Evolutionary conservation across 2,113 vertebrate species (phyloP), one percentile per base, ranked within the genome.

Genomic region (Dipodomys spectabilis): DNA sequence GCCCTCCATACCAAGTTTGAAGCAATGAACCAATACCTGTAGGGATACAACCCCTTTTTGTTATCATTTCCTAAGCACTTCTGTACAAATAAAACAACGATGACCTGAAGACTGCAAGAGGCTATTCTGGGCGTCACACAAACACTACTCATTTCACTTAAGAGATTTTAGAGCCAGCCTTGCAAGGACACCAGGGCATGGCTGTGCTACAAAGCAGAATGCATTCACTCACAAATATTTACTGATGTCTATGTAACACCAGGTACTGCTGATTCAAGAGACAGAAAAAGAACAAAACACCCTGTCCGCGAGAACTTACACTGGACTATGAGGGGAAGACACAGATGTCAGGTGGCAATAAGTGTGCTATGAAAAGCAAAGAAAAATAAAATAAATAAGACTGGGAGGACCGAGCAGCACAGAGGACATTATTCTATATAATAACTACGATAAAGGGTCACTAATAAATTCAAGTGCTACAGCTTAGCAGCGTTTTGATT

Each of bases 271-370:
- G 27, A 84, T 20, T 71, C 18, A 74, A 75, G 49, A 77, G 6
- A 69, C 19, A 82, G 3, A 86, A 5, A 89, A n/a, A 39, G 16
- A 89, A 86, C 27, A 86, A 90, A 86, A 90, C 23, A 93, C 72
- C 16, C 60, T 64, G 22, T 81, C 22, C 82, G 90, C n/a, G 78
- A 44, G 10, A 93, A 77, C n/a, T 74, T 87, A 81, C 57, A 77
- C 2, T 85, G 72, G 67, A 49, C 35, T 83, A 91, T 16, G 39
- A 91, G 16, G n/a, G 90, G 60, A 30, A 82, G 44, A 93, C 32
- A 95, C 7, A 90, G 39, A 79, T 75, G 64, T 71, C 86, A 91
- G 32, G 22, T 77, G 57, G 45, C 68, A 88, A 62, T 57, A 82
- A 92, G 35, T 68, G 35, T 64, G 69, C 64, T 68, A 53, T 39